Conservation (phyloP, 2,888 invertebrate genomes). For the Gymnosoma rotundatum region DNA sequence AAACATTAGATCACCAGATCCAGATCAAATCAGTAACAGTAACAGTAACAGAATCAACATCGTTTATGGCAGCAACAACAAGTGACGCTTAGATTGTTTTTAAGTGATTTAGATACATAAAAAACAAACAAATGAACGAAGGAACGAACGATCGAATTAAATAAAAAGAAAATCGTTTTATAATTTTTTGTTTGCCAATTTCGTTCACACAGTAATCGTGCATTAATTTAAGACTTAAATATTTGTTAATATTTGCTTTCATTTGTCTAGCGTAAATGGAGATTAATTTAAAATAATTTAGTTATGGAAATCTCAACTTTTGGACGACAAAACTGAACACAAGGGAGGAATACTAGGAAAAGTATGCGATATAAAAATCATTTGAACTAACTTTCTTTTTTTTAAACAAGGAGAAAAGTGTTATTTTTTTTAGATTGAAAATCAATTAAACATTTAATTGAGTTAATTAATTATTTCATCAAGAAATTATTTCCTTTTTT, state of each 20-base stretch:
- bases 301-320: background rate
- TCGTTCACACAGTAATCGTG: slow-evolving; percentile 29
- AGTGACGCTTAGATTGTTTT: slow-evolving; percentile 64
- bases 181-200: slow-evolving; percentile 24
- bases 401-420: too few species aligned
- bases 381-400: too few species aligned
- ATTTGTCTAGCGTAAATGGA: background rate
- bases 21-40: slow-evolving; percentile 8
- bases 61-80: slow-evolving; percentile 10
- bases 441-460: too few species aligned
- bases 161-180: background rate
- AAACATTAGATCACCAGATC: background rate
- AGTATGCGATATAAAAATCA: too few species aligned
- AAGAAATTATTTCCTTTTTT: too few species aligned
- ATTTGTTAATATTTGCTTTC: background rate
- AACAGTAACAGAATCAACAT: slow-evolving; percentile 14
- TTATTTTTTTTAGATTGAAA: too few species aligned
- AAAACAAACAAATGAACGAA: slow-evolving; percentile 19
- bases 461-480: too few species aligned
- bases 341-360: background rate
- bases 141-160: background rate
- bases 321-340: background rate
- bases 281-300: too few species aligned
- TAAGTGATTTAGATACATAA: slow-evolving; percentile 43
- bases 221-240: too few species aligned